These are phyloP conservation scores for Odontomachus brunneus DNA, from an alignment of 1,140 invertebrate species.

Conservation along the genomic window DNA sequence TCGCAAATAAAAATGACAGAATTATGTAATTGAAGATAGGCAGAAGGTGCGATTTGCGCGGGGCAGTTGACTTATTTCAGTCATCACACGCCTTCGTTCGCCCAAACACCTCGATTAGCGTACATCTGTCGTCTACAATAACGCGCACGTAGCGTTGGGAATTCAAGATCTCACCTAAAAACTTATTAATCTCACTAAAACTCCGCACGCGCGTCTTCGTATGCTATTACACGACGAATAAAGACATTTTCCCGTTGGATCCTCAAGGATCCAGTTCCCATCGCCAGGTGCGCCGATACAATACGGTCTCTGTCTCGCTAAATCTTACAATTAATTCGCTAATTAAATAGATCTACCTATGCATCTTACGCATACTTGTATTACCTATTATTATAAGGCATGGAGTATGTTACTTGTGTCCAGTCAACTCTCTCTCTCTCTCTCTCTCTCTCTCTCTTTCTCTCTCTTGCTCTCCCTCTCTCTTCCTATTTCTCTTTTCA, in stretches of 20 bases:
- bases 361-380: conserved; percentile 78
- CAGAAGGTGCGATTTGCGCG: neutral
- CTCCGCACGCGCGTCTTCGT: neutral
- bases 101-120: conserved; percentile 38
- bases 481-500: conserved; percentile 46
- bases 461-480: neutral
- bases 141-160: conserved; percentile 35
- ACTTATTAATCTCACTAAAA: conserved; percentile 10
- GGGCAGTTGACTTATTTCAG: neutral
- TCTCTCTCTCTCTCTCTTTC: conserved; percentile 25
- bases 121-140: conserved; percentile 42
- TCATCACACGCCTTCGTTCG: conserved; percentile 29
- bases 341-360: conserved; percentile 80
- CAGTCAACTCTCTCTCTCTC: conserved; percentile 47
- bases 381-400: conserved; percentile 85
- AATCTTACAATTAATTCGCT: conserved; percentile 61
- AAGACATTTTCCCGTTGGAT: neutral
- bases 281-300: conserved; percentile 32
- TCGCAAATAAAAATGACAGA: no score
- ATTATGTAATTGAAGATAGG: neutral
- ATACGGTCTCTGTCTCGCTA: conserved; percentile 21
- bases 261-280: conserved; percentile 23
- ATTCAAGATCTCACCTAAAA: conserved; percentile 14
- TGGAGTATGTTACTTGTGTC: conserved; percentile 84
- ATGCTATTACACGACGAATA: neutral